phyloP scores from a whole-genome alignment of 1,140 invertebrate species.

The Conus betulinus region DNA sequence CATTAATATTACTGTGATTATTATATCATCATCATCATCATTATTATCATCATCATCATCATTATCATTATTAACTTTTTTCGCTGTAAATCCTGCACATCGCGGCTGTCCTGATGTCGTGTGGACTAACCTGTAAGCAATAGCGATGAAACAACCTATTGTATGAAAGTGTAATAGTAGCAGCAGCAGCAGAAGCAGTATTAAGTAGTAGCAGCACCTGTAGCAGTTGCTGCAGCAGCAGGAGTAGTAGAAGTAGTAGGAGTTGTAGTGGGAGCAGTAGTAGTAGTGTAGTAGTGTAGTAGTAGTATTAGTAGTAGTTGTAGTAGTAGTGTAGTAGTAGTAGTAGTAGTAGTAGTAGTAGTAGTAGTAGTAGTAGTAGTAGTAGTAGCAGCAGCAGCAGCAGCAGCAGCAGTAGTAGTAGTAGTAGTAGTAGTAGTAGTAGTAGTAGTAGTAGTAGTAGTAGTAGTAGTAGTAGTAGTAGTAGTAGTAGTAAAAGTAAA shows the following conservation, averaged over 20 bases:
- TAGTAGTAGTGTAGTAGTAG: background rate
- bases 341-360: background rate
- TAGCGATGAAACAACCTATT: no score
- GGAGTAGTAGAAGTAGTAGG: no score
- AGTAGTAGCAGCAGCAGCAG: background rate
- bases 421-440: background rate
- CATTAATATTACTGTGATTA: no score
- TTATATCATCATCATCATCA: background rate
- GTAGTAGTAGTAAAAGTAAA: background rate
- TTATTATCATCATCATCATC: no score
- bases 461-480: background rate
- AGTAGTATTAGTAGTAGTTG: background rate
- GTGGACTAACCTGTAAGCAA: no score
- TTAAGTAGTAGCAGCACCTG: no score
- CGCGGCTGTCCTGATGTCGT: no score
- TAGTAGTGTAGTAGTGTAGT: background rate
- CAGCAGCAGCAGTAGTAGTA: background rate
- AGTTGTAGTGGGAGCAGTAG: background rate
- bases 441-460: conserved; percentile 10
- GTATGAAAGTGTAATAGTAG: no score
- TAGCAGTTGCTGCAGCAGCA: no score
- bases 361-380: background rate
- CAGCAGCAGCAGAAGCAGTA: no score
- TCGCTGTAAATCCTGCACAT: no score
- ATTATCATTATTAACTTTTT: no score